Conservation (phyloP, 2,888 invertebrate species). For the Lepidocyrtinus sp. region DNA sequence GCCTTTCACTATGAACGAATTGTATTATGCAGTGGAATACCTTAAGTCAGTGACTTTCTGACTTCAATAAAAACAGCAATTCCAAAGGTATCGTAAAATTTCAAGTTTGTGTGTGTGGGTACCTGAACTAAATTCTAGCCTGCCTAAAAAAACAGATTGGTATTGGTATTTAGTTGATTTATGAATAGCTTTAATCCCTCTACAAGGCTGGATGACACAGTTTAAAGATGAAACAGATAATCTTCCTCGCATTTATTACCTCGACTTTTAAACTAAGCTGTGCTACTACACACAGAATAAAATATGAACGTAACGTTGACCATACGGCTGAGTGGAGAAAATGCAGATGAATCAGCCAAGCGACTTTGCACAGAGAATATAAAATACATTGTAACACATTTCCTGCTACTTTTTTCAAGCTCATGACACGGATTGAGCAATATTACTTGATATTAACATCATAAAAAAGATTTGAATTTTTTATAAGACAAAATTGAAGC, state of each 20-base stretch:
- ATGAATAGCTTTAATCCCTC: constrained; percentile 34
- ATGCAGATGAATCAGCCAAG: too few relatives aligned
- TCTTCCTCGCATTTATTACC: constrained; percentile 16
- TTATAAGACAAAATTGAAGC: too few relatives aligned
- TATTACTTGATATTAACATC: too few relatives aligned
- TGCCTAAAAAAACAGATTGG: constrained; percentile 26
- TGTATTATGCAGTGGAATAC: constrained; percentile 24
- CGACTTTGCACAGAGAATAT: too few relatives aligned
- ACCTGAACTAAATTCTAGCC: background rate
- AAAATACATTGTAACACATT: too few relatives aligned
- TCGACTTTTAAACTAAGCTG: too few relatives aligned
- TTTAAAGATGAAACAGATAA: constrained; percentile 35
- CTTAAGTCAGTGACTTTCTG: constrained; percentile 47
- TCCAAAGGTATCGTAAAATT: background rate
- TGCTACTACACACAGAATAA: too few relatives aligned
- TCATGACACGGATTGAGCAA: too few relatives aligned
- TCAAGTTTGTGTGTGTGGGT: background rate
- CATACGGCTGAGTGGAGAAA: too few relatives aligned
- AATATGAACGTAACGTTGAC: too few relatives aligned
- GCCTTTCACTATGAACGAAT: background rate
- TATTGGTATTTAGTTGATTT: constrained; percentile 32
- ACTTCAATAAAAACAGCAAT: constrained; percentile 27
- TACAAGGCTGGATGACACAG: constrained; percentile 45
- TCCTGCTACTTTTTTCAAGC: too few relatives aligned
- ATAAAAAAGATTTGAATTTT: too few relatives aligned